Evolutionary conservation across 2,113 vertebrate species (phyloP), one percentile per base, ranked within the genome.

Genomic region (Damaliscus lunatus): DNA sequence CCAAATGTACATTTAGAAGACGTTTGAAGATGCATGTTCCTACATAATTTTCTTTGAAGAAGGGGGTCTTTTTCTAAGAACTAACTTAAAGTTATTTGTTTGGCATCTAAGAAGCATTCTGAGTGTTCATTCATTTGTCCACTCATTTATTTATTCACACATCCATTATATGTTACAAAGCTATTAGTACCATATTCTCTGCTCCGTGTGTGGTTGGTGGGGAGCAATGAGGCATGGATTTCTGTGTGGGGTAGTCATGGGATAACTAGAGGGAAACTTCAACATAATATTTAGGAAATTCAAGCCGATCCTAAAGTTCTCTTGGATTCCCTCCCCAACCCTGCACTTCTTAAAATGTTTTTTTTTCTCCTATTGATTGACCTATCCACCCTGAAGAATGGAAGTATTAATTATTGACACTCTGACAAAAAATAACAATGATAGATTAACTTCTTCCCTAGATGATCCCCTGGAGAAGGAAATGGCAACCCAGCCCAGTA

Each of bases 251-350:
- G 6, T 17, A 6, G 15, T 31, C 27, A 19, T 14, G 27, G 48
- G 7, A 8, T 7, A 12, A 3, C 40, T 33, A 8, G 29, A 25
- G 4, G 12, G 40, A 14, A 33, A 31, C 31, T 21, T 23, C 31
- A 55, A 25, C 3, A 3, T 10, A 15, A 46, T 23, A 62, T 64
- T 23, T 4, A 23, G 48, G 23, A 96, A 64, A 48, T 9, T 6
- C 50, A 78, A 80, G 19, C 36, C 25, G 6, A 31, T 14, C 7
- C 25, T 25, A 7, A 48, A 4, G 3, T n/a, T 43, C 21, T 11
- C 13, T 43, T 16, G 2, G 10, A 46, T 36, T 4, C 16, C 1
- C 2, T 0, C 5, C 5, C 4, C 5, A 43, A 43, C 5, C 3
- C 3, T 27, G 3, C 3, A 4, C 40, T 43, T 43, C 12, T 77